These are phyloP conservation scores for Pachyrhynchus sulphureomaculatus DNA, from an alignment of 1,140 invertebrate species.

Conservation along the genomic window DNA sequence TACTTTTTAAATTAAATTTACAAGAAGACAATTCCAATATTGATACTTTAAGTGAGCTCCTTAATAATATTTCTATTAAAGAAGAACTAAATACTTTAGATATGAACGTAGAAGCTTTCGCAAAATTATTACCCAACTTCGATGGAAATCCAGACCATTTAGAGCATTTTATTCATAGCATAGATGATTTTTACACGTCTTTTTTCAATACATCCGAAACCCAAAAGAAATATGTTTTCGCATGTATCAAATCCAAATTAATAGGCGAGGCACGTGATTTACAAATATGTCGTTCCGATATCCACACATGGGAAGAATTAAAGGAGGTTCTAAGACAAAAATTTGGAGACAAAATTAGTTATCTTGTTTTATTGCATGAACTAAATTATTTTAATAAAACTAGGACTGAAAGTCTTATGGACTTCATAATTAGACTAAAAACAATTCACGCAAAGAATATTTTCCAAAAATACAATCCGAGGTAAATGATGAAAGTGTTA, in stretches of 20 bases:
- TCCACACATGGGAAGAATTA: neutral
- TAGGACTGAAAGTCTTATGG: constrained; percentile 3
- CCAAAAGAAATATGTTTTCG: neutral
- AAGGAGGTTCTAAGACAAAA: constrained; percentile 9
- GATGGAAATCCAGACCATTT: no score
- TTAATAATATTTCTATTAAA: no score
- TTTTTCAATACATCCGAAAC: neutral
- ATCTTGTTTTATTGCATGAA: constrained; percentile 1
- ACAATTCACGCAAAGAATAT: constrained; percentile 9
- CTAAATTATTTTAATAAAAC: constrained; percentile 9
- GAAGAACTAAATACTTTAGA: no score
- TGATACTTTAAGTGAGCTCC: no score
- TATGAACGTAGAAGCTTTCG: no score
- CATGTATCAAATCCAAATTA: constrained; percentile 7
- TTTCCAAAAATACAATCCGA: constrained; percentile 1
- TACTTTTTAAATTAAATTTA: no score
- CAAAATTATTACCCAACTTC: no score
- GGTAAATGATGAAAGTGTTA: neutral
- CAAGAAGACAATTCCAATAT: no score
- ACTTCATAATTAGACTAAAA: constrained; percentile 5
- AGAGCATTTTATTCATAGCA: no score
- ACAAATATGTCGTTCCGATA: constrained; percentile 2
- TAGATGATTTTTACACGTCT: neutral
- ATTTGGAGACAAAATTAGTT: constrained; percentile 6
- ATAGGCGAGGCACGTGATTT: constrained; percentile 4